Percentiles rank a stretch among this genome's conserved stretches.
Evolutionary conservation across 2,888 invertebrate species (phyloP).

Genomic region (Helicoverpa assulta): DNA sequence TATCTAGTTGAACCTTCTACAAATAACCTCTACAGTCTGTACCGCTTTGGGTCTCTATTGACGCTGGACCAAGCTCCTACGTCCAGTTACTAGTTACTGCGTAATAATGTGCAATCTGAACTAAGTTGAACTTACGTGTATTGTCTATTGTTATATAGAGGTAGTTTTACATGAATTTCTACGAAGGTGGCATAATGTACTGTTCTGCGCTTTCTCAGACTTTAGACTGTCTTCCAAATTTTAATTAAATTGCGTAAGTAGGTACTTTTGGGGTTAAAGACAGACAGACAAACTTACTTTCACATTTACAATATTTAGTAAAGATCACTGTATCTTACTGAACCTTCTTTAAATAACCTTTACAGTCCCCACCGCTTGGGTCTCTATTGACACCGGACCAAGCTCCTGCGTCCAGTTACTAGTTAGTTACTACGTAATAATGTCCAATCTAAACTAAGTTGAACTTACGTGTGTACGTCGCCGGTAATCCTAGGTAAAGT

Average conservation of each 20-base stretch:
- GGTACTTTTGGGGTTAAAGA: too few relatives aligned
- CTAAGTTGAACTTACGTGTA: too few relatives aligned
- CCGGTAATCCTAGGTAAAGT: slow-evolving; percentile 22
- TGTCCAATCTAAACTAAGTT: slow-evolving; percentile 35
- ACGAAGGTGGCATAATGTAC: too few relatives aligned
- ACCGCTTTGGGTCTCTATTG: slow-evolving; percentile 9
- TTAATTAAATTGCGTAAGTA: too few relatives aligned
- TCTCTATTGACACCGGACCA: slow-evolving; percentile 4
- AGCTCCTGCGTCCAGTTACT: slow-evolving; percentile 4
- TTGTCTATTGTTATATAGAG: too few relatives aligned
- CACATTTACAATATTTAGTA: too few relatives aligned
- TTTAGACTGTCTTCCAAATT: too few relatives aligned
- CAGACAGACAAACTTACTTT: too few relatives aligned
- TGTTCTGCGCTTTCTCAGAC: too few relatives aligned
- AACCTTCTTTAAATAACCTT: background rate
- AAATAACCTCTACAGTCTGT: background rate
- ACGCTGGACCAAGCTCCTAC: background rate
- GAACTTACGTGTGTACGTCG: slow-evolving; percentile 2
- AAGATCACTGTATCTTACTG: too few relatives aligned
- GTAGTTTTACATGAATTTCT: too few relatives aligned
- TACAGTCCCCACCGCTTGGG: background rate
- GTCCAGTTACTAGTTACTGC: slow-evolving; percentile 10
- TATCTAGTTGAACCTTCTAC: background rate
- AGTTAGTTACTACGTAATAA: slow-evolving; percentile 39
- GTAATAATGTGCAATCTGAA: too few relatives aligned